These are phyloP conservation scores for Ophion ellenae DNA, from an alignment of 2,888 invertebrate genomes.

Conservation along the genomic window DNA sequence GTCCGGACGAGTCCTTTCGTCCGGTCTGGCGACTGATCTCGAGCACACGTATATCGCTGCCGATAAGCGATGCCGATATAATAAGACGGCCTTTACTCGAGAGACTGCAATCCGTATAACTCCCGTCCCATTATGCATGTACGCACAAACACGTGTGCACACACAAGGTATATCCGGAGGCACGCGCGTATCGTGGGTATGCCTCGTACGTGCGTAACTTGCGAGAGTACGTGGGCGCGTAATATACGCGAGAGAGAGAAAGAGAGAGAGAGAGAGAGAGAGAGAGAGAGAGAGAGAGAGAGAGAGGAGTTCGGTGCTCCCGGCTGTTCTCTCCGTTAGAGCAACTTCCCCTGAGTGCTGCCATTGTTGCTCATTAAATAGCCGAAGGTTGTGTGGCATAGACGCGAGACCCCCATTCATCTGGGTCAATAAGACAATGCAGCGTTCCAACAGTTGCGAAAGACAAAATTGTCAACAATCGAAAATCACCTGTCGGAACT, in stretches of 20 bases:
- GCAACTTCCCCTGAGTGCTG: constrained; percentile 36
- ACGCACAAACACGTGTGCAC: not conserved
- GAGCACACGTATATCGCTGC: not conserved
- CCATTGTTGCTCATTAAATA: constrained; percentile 31
- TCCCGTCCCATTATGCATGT: not conserved
- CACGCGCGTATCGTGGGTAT: constrained; percentile 26
- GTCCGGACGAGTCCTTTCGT: not conserved
- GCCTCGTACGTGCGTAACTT: constrained; percentile 44
- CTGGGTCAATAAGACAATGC: constrained; percentile 68
- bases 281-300: too few relatives aligned
- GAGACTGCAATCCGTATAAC: not conserved
- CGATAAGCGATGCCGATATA: constrained; percentile 9
- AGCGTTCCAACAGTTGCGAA: not conserved
- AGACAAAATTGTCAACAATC: too few relatives aligned
- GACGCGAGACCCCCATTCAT: constrained; percentile 33
- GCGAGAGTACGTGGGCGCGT: constrained; percentile 42
- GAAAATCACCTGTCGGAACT: too few relatives aligned
- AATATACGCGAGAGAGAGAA: constrained; percentile 9
- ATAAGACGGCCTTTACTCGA: constrained; percentile 23
- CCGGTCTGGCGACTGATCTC: constrained; percentile 36
- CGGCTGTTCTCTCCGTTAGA: constrained; percentile 45
- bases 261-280: too few relatives aligned
- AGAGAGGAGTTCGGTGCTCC: constrained; percentile 22
- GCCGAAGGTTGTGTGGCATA: constrained; percentile 12
- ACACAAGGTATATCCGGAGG: constrained; percentile 15